Evolutionary conservation across 1,140 invertebrate species (phyloP).

Genomic region (Chironomus striatipennis): DNA sequence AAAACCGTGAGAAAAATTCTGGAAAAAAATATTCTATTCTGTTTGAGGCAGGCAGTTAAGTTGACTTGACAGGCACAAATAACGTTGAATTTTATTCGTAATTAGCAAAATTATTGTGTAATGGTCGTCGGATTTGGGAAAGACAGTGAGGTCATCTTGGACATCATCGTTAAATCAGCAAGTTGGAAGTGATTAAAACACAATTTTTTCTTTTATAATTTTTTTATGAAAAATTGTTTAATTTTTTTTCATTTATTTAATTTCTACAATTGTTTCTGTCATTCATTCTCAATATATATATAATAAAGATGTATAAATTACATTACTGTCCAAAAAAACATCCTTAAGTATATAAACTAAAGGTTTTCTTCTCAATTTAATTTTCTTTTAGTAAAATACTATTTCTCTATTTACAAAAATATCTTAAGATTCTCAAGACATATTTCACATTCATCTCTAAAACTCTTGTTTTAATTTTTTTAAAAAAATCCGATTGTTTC

Average conservation of each 20-base stretch:
- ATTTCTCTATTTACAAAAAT: slow-evolving; percentile 3
- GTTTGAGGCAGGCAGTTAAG: background rate
- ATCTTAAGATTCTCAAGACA: background rate
- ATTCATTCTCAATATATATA: no score
- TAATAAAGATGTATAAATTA: background rate
- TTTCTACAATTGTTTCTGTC: background rate
- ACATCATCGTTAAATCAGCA: background rate
- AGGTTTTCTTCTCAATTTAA: background rate
- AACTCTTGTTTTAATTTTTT: background rate
- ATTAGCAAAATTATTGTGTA: slow-evolving; percentile 19
- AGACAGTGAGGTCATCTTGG: slow-evolving; percentile 9
- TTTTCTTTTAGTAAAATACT: background rate
- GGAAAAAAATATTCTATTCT: background rate
- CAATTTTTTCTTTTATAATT: slow-evolving; percentile 9
- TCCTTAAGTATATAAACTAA: slow-evolving; percentile 14
- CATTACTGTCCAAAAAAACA: background rate
- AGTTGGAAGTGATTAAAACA: background rate
- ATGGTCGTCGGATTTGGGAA: background rate
- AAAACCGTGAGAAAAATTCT: slow-evolving; percentile 23
- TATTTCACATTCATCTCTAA: background rate
- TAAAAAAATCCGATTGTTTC: background rate
- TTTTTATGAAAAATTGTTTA: background rate
- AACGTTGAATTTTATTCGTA: background rate
- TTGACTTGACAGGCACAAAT: slow-evolving; percentile 15
- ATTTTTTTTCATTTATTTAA: slow-evolving; percentile 8